Percentiles rank a stretch among this genome's conserved stretches.
These are phyloP conservation scores for Stegodyphus mimosarum DNA, from an alignment of 1,140 invertebrate genomes.

Conservation along the genomic window DNA sequence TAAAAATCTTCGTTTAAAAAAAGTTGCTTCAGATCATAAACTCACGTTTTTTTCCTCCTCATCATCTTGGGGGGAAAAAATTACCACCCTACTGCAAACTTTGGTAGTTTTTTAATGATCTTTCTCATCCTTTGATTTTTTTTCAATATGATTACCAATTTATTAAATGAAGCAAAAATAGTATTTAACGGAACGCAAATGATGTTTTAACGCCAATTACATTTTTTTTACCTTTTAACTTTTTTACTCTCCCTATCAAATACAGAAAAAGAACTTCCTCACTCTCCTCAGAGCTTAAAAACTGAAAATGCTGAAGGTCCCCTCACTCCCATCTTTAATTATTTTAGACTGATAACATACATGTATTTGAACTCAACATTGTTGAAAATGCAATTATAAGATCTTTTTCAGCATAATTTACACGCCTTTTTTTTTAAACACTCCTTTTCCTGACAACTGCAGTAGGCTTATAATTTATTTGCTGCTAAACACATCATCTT, in stretches of 20 bases:
- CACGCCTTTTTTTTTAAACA: conserved; percentile 7
- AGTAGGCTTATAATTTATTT: conserved; percentile 51
- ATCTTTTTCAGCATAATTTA: conserved; percentile 19
- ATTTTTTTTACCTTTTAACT: background rate
- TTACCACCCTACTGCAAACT: background rate
- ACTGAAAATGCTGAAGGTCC: too few relatives aligned
- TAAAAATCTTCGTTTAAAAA: too few relatives aligned
- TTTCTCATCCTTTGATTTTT: conserved; percentile 4
- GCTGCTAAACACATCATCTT: conserved; percentile 47
- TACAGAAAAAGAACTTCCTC: too few relatives aligned
- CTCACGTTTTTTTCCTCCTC: background rate
- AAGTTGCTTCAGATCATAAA: conserved; percentile 3
- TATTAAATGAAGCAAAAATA: conserved; percentile 55
- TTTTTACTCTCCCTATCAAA: too few relatives aligned
- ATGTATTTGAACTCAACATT: conserved; percentile 45
- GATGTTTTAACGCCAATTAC: conserved; percentile 35
- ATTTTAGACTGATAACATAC: background rate
- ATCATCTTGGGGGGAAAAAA: background rate
- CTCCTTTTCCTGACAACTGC: background rate
- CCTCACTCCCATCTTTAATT: too few relatives aligned
- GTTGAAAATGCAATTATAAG: conserved; percentile 53
- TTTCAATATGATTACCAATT: conserved; percentile 54
- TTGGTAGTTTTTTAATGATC: conserved; percentile 36
- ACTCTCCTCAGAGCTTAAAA: too few relatives aligned
- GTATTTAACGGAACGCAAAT: conserved; percentile 47